Percentiles rank a stretch among this genome's conserved stretches.
Conservation (phyloP, 2,113 vertebrate species). For the Vulpes vulpes region DNA sequence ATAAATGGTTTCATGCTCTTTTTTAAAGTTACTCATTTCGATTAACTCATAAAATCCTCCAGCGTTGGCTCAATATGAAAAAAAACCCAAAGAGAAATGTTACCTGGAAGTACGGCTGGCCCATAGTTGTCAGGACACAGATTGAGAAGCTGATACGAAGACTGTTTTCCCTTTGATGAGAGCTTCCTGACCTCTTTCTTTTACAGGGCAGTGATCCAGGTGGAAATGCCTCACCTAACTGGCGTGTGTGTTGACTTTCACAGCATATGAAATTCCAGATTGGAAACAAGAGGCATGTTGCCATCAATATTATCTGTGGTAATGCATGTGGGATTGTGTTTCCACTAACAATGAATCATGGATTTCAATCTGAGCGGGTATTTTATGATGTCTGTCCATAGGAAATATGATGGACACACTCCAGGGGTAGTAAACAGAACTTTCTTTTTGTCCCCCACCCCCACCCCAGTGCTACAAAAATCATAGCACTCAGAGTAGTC, state of each 20-base stretch:
- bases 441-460: conserved; percentile 24
- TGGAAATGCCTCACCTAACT: not conserved
- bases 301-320: conserved; percentile 52
- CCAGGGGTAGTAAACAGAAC: conserved; percentile 77
- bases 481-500: conserved; percentile 70
- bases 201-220: not conserved
- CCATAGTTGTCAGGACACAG: not conserved
- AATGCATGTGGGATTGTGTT: not conserved
- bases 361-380: conserved; percentile 62
- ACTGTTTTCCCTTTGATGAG: not conserved
- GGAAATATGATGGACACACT: conserved; percentile 66
- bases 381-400: conserved; percentile 64
- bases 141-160: not conserved
- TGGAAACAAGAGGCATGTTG: conserved; percentile 21
- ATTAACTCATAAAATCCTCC: not conserved
- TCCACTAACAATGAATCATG: conserved; percentile 56
- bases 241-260: not conserved
- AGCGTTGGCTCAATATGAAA: not conserved
- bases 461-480: conserved; percentile 54
- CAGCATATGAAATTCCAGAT: not conserved
- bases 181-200: conserved; percentile 26
- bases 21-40: not conserved
- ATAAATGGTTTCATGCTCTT: not conserved
- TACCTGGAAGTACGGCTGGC: not conserved
- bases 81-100: not conserved